Percentiles rank a stretch among this genome's conserved stretches.
Evolutionary conservation across 2,888 invertebrate species (phyloP).

Genomic region (Chrysina gloriosa): DNA sequence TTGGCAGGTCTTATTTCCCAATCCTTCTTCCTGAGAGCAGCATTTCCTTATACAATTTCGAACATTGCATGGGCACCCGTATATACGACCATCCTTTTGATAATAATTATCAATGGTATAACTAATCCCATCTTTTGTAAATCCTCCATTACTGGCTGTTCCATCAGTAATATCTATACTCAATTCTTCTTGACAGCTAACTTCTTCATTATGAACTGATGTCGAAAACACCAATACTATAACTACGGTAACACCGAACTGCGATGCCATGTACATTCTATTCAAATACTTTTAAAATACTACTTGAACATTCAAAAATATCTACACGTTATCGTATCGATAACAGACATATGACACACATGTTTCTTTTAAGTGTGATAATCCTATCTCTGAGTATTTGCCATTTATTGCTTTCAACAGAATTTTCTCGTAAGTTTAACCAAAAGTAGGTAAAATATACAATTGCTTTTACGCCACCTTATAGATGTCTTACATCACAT

Average conservation of each 20-base stretch:
- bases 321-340: conserved; percentile 2
- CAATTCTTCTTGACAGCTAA: conserved; percentile 16
- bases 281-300: conserved; percentile 5
- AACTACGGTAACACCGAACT: background rate
- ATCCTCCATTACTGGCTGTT: background rate
- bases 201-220: conserved; percentile 9
- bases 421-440: too few species aligned
- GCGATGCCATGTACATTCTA: conserved; percentile 1
- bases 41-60: conserved; percentile 29
- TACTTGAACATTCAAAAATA: background rate
- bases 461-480: too few species aligned
- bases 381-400: background rate
- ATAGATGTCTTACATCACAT: too few species aligned
- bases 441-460: too few species aligned
- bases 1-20: conserved; percentile 23
- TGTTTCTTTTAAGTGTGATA: background rate
- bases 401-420: too few species aligned
- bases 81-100: background rate
- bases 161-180: conserved; percentile 36
- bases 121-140: conserved; percentile 21
- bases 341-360: background rate
- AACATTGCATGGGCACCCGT: conserved; percentile 33
- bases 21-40: conserved; percentile 2
- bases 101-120: conserved; percentile 28
- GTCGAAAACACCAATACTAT: background rate